Evolutionary conservation across 2,888 invertebrate genomes (phyloP).

Genomic region (Andricus curvator): DNA sequence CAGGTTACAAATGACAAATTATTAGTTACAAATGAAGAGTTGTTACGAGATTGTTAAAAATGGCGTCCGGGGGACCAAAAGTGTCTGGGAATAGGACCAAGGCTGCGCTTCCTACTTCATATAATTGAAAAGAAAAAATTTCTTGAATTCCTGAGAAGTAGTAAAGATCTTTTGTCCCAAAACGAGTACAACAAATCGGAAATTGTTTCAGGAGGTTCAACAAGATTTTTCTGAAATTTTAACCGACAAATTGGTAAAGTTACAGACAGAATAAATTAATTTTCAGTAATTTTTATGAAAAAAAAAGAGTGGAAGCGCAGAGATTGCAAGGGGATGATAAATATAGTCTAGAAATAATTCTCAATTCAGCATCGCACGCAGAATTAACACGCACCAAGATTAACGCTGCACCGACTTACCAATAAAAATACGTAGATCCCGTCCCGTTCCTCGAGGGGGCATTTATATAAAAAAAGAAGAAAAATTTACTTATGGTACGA

Average conservation of each 20-base stretch:
- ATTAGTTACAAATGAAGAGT: background rate
- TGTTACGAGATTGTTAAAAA: background rate
- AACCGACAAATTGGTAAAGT: background rate
- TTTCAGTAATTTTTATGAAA: background rate
- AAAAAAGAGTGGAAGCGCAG: background rate
- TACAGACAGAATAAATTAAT: background rate
- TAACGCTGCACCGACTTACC: slow-evolving; percentile 61
- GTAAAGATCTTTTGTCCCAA: background rate
- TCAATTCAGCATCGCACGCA: slow-evolving; percentile 61
- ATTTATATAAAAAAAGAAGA: background rate
- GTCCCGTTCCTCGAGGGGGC: background rate
- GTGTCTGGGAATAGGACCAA: background rate
- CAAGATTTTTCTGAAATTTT: background rate
- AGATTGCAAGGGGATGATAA: background rate
- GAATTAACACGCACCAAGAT: slow-evolving; percentile 65
- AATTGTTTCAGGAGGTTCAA: no score
- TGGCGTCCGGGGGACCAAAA: background rate
- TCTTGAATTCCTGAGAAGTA: background rate
- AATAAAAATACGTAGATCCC: slow-evolving; percentile 28
- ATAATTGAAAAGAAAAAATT: background rate
- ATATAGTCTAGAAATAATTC: background rate
- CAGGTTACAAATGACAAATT: background rate
- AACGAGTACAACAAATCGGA: no score
- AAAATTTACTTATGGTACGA: slow-evolving; percentile 4
- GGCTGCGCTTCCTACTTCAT: background rate